These are phyloP conservation scores for Lycaena phlaeas DNA, from an alignment of 2,888 invertebrate species.

Conservation along the genomic window DNA sequence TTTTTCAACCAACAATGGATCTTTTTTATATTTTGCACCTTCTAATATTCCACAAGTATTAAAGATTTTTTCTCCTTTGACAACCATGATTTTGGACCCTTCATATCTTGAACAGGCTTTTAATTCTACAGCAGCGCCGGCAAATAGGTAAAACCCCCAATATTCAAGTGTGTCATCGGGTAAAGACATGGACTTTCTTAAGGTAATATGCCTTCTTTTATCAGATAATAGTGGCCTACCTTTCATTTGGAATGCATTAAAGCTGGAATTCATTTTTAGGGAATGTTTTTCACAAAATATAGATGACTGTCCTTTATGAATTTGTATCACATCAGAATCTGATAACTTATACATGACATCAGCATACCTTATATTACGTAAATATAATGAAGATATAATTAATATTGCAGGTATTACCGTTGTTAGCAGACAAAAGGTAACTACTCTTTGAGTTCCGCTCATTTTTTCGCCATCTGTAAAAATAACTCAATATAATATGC, in stretches of 20 bases:
- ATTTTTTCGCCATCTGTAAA: conserved; percentile 79
- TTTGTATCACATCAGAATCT: conserved; percentile 88
- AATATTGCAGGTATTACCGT: conserved; percentile 82
- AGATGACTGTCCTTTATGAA: conserved; percentile 86
- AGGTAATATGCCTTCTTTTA: conserved; percentile 80
- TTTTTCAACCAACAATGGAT: conserved; percentile 72
- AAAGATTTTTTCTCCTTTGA: conserved; percentile 83
- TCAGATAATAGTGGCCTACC: conserved; percentile 79
- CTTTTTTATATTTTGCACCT: conserved; percentile 76
- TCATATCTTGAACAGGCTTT: conserved; percentile 86
- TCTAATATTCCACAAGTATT: conserved; percentile 85
- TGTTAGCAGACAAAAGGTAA: conserved; percentile 84
- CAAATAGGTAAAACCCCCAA: conserved; percentile 88
- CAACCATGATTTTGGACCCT: conserved; percentile 85
- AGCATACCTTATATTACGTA: conserved; percentile 82
- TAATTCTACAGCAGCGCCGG: conserved; percentile 83
- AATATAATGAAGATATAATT: conserved; percentile 83
- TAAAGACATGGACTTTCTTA: conserved; percentile 86
- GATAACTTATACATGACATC: conserved; percentile 85
- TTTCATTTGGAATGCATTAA: conserved; percentile 82
- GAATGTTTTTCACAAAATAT: conserved; percentile 87
- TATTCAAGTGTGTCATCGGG: conserved; percentile 91
- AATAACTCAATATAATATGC: not conserved
- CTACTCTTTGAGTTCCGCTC: conserved; percentile 85
- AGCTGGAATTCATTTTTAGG: conserved; percentile 80